Evolutionary conservation across 2,888 invertebrate genomes (phyloP), one percentile per base, ranked within the genome.

Genomic region (Thecophora atra): DNA sequence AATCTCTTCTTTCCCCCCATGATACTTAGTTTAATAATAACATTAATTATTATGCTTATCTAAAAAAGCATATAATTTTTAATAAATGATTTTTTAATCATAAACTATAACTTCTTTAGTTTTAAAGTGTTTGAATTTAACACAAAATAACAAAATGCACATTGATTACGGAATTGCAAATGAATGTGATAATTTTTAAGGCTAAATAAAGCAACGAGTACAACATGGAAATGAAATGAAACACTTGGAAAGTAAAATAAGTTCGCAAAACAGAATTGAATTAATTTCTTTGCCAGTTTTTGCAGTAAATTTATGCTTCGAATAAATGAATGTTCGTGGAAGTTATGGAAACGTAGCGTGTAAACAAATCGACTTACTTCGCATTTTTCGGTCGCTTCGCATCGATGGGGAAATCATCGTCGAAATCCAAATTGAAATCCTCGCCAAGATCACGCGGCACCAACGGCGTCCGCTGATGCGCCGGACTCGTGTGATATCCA

Each of bases 401-500:
- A 76, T 87, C 86, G 74, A 85, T 83, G 70, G 84, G 84, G 75
- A 85, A 85, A 76, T 86, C 86, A 77, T 86, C 86, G 75, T 86
- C 86, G 78, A 84, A 84, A 80, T 88, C 87, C 81, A 90, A 90
- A 81, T 91, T 91, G 76, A 89, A 91, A 82, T 92, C 91, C 82
- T 91, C 91, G 81, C 90, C 89, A 81, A 91, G 88, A 80, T 92
- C 92, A 83, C 91, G 91, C 64, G 91, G 89, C 88, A 94, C 93
- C 87, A 93, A 88, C 77, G 94, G 94, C 82, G 93, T 93, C 82
- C 91, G 90, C 86, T 90, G 90, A 80, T 88, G 88, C 66, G 92
- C 91, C 72, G 95, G 95, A 85, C 94, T 94, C 76, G 94, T 94
- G 87, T 95, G 95, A 87, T 94, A 95, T 80, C 94, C 94, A 88